Conservation (phyloP, 2,797 vertebrate species). For the Oreochromis mossambicus region DNA sequence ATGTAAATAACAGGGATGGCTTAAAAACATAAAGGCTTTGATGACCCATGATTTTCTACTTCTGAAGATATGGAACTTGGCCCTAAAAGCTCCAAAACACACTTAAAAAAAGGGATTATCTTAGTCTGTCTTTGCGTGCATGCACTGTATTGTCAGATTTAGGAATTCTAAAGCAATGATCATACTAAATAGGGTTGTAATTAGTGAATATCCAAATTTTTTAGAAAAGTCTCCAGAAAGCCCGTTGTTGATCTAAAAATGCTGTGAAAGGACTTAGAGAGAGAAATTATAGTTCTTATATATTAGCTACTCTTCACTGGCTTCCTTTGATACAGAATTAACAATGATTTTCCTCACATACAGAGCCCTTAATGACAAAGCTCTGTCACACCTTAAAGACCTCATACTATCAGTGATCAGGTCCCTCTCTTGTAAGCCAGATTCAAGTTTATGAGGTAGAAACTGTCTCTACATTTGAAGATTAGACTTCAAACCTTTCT, state of each 20-base stretch:
- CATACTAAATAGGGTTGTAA: neutral
- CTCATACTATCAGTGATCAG: neutral
- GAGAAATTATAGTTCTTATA: neutral
- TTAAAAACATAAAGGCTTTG: neutral
- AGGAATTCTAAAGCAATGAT: neutral
- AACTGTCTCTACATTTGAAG: neutral
- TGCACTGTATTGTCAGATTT: neutral
- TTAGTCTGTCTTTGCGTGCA: neutral
- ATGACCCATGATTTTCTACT: neutral
- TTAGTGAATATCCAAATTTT: neutral
- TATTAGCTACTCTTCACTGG: neutral
- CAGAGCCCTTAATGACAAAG: neutral
- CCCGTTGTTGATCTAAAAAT: rapidly evolving
- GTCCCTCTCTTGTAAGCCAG: neutral
- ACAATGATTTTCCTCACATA: neutral
- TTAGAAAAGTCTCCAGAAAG: neutral
- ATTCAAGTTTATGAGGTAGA: neutral
- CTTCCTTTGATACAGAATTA: neutral
- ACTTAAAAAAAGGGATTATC: neutral
- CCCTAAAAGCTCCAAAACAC: neutral
- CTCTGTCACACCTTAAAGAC: neutral
- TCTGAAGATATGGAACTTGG: neutral
- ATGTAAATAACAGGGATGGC: neutral
- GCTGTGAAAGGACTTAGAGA: neutral
- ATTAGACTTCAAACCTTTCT: neutral